phyloP scores from a whole-genome alignment of 2,113 vertebrate genomes.

The Clarias batrachus region DNA sequence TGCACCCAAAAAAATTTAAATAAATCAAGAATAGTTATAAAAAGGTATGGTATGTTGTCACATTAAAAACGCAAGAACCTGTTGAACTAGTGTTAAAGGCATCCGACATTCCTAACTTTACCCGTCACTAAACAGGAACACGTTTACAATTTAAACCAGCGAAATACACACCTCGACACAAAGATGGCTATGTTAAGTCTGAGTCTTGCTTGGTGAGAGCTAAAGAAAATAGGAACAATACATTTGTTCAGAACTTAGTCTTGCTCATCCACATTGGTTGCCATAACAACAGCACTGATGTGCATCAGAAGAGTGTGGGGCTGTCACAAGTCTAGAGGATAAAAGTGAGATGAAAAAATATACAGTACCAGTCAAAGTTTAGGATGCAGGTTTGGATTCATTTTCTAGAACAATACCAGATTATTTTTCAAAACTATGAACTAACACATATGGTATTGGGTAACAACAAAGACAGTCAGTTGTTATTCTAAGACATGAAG shows the following conservation, averaged over 20 bases:
- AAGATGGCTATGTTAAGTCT: background rate
- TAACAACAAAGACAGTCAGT: too few species aligned
- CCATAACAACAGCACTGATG: background rate
- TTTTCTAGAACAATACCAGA: too few species aligned
- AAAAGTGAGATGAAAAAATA: background rate
- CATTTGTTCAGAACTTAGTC: background rate
- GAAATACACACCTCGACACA: background rate
- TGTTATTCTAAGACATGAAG: too few species aligned
- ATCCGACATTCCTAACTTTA: background rate
- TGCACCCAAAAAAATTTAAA: background rate
- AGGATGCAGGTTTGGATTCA: too few species aligned
- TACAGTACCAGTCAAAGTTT: background rate
- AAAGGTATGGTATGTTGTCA: background rate
- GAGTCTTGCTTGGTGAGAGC: too few species aligned
- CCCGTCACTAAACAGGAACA: too few species aligned
- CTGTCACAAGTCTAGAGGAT: background rate
- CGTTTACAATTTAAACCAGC: background rate
- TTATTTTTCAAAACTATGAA: too few species aligned
- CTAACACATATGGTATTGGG: too few species aligned
- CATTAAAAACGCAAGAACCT: background rate
- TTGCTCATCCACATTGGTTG: background rate
- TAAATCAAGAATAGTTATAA: background rate
- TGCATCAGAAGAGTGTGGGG: background rate
- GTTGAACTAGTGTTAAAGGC: background rate
- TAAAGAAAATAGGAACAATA: background rate